Evolutionary conservation across 2,797 vertebrate genomes (phyloP).

Genomic region (Erethizon dorsatum): DNA sequence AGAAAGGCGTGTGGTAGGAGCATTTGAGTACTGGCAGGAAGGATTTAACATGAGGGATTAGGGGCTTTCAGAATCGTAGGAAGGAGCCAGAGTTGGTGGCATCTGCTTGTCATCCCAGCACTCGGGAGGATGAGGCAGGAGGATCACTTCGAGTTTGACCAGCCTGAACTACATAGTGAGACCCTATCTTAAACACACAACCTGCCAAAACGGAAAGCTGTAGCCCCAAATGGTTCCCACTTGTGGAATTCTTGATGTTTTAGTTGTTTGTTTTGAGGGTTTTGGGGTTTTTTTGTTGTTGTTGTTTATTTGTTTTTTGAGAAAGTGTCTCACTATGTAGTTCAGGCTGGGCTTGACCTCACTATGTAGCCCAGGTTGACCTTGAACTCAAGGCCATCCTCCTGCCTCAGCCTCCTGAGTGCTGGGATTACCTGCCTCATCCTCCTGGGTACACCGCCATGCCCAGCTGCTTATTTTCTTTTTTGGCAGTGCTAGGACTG

Average conservation of each 20-base stretch:
- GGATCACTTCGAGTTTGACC: neutral
- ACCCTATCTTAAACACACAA: neutral
- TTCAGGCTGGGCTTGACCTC: neutral
- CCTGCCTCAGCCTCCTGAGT: neutral
- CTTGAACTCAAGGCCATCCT: neutral
- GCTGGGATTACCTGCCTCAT: neutral
- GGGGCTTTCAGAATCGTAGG: neutral
- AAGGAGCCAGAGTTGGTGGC: neutral
- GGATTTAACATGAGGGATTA: neutral
- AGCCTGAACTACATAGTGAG: neutral
- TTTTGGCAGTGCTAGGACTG: neutral
- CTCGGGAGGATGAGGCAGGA: neutral
- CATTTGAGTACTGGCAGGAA: neutral
- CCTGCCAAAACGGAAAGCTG: neutral
- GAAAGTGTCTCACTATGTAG: neutral
- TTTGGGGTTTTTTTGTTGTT: neutral
- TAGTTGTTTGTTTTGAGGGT: neutral
- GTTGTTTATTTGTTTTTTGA: neutral
- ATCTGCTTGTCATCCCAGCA: neutral
- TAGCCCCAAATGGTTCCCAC: neutral
- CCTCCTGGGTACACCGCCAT: neutral
- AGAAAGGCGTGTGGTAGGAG: fast-evolving
- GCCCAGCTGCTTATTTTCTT: neutral
- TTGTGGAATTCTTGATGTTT: neutral
- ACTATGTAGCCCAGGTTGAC: neutral